Evolutionary conservation across 2,797 vertebrate species (phyloP).

Genomic region (Pipistrellus pipistrellus): DNA sequence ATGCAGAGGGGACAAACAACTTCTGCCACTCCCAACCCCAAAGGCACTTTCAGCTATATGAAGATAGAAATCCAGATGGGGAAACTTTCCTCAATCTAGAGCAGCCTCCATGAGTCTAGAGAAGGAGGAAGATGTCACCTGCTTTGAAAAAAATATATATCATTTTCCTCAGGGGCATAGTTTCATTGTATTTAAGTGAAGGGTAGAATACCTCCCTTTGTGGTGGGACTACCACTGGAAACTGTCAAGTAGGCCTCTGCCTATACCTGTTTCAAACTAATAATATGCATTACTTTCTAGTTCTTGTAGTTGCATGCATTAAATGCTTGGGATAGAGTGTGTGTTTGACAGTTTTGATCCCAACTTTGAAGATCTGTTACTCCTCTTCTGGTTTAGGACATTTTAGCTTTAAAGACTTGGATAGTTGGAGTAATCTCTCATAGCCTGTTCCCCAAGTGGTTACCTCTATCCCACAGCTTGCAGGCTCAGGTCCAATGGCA

Average conservation of each 20-base stretch:
- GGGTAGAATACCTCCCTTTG: neutral
- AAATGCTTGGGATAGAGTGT: neutral
- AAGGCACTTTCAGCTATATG: neutral
- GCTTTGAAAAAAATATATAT: neutral
- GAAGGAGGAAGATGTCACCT: neutral
- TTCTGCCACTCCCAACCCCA: neutral
- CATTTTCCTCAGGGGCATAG: neutral
- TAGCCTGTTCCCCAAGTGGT: neutral
- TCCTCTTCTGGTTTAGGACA: neutral
- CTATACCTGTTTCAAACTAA: neutral
- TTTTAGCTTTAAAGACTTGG: neutral
- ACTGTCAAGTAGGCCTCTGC: neutral
- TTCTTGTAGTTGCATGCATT: neutral
- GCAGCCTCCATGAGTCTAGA: neutral
- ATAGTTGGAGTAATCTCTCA: neutral
- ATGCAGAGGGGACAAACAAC: neutral
- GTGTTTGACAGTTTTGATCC: neutral
- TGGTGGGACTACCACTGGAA: neutral
- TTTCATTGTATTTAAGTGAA: neutral
- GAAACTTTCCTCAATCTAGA: neutral
- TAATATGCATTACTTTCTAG: neutral
- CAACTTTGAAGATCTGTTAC: neutral
- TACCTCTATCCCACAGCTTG: neutral
- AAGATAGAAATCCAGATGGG: neutral
- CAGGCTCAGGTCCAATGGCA: neutral